Conservation (phyloP, 30 jellyfish, hydroid and myxozoan species). For the Aurelia sp. region DNA sequence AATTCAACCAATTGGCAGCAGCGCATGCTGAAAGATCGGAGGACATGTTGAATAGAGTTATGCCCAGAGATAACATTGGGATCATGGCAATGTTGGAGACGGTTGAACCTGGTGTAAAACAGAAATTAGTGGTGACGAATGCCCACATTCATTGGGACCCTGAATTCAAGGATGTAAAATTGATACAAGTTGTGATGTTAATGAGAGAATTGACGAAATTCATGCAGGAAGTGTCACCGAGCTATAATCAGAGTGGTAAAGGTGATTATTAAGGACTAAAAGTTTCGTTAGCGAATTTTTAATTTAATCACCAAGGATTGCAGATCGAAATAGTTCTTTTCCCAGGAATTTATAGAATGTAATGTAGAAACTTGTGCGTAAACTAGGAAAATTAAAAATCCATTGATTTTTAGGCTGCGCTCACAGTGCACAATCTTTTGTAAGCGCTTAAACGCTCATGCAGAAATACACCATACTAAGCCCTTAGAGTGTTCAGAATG, state of each 20-base stretch:
- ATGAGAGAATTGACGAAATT: slow-evolving; percentile 83
- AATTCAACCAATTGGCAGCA: slow-evolving; percentile 96
- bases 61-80: slow-evolving; percentile 95
- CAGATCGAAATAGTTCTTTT: no score
- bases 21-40: slow-evolving; percentile 97
- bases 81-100: slow-evolving; percentile 93
- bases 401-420: no score
- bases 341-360: no score
- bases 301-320: no score
- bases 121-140: slow-evolving; percentile 83
- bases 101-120: slow-evolving; percentile 69
- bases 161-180: slow-evolving; percentile 88
- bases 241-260: slow-evolving; percentile 15
- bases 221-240: slow-evolving; percentile 77
- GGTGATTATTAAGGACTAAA: not conserved
- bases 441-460: no score
- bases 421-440: no score
- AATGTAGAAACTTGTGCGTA: no score
- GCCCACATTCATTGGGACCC: slow-evolving; percentile 99
- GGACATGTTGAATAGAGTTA: slow-evolving; percentile 95
- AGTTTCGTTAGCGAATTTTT: no score
- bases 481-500: no score
- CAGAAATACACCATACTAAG: no score
- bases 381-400: no score
- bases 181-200: slow-evolving; percentile 93